Conservation (phyloP, 2,113 vertebrate species). For the Tricholaema leucomelas region DNA sequence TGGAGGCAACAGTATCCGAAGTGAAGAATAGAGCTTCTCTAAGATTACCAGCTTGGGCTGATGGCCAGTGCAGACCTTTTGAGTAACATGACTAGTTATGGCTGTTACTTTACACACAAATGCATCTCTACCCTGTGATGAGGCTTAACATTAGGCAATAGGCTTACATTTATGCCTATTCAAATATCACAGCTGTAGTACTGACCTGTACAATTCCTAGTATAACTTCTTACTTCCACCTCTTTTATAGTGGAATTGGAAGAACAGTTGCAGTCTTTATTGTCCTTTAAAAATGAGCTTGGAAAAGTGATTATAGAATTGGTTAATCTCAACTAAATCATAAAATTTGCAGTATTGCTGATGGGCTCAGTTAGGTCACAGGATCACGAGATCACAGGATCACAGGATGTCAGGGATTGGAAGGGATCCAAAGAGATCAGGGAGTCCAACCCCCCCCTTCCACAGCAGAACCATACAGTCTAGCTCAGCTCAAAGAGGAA, state of each 20-base stretch:
- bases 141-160: constrained; percentile 7
- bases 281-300: constrained; percentile 42
- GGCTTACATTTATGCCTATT: constrained; percentile 34
- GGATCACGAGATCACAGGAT: no score
- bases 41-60: neutral
- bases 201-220: neutral
- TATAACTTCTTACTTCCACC: neutral
- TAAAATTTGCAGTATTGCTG: constrained; percentile 57
- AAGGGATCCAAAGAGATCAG: no score
- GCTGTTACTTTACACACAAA: neutral
- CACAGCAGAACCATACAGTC: no score
- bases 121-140: neutral
- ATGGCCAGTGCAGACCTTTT: neutral
- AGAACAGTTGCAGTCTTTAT: constrained; percentile 37
- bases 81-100: neutral
- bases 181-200: constrained; percentile 20
- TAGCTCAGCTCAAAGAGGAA: no score
- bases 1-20: neutral
- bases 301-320: constrained; percentile 28
- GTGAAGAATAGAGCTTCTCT: neutral
- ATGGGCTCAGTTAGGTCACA: constrained; percentile 48
- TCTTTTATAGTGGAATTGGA: constrained; percentile 15
- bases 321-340: constrained; percentile 51
- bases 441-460: no score
- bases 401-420: no score